Percentiles rank a stretch among this genome's conserved stretches.
phyloP scores from a whole-genome alignment of 2,113 vertebrate genomes.

The Lethenteron reissneri region DNA sequence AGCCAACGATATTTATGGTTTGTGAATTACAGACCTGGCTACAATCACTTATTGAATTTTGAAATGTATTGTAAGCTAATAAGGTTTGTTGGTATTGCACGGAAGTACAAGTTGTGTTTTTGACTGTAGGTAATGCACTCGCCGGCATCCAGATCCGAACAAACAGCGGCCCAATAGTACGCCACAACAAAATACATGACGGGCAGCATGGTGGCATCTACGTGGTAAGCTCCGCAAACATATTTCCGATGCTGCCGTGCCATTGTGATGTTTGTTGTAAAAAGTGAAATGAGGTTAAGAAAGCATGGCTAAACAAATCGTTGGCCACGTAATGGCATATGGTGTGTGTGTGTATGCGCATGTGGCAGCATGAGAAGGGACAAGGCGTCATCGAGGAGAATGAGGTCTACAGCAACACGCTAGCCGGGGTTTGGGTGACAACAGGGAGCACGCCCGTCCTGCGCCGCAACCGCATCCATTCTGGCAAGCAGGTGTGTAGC shows the following conservation, averaged over 20 bases:
- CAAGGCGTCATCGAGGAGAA: conserved; percentile 99
- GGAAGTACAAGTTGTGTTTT: not conserved
- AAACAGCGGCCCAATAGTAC: conserved; percentile 93
- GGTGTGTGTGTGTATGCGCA: no score
- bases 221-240: conserved; percentile 38
- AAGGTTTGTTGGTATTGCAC: no score
- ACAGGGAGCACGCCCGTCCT: conserved; percentile 90
- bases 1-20: conserved; percentile 95
- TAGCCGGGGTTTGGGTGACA: conserved; percentile 97
- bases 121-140: conserved; percentile 50
- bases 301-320: no score
- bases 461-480: conserved; percentile 94
- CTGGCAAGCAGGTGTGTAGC: conserved; percentile 68
- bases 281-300: no score
- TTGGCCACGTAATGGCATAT: no score
- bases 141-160: conserved; percentile 97
- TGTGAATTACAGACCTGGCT: conserved; percentile 9
- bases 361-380: conserved; percentile 75
- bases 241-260: no score
- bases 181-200: conserved; percentile 98
- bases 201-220: conserved; percentile 96
- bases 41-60: no score
- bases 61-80: no score
- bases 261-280: no score
- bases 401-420: conserved; percentile 96